Evolutionary conservation across 2,888 invertebrate genomes (phyloP).

Genomic region (Eilema caniola): DNA sequence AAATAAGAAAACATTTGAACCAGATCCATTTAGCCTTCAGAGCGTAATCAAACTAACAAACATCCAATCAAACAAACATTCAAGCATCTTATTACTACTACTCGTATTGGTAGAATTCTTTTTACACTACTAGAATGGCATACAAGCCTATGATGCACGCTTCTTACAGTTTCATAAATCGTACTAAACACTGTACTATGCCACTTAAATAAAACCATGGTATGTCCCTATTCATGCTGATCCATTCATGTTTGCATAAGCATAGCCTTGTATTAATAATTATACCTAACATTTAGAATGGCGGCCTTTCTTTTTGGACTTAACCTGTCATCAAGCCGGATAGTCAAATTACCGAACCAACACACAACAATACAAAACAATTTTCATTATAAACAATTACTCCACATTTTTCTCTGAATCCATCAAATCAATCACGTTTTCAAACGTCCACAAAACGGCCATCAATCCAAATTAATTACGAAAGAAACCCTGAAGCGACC

Average conservation of each 20-base stretch:
- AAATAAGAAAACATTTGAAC: too few species aligned
- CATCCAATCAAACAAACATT: too few species aligned
- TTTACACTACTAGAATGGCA: too few species aligned
- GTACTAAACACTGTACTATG: not conserved
- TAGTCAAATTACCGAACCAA: not conserved
- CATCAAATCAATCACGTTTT: slow-evolving; percentile 18
- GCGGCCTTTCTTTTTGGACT: not conserved
- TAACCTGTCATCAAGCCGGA: not conserved
- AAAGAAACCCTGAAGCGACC: slow-evolving; percentile 38
- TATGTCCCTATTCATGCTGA: not conserved
- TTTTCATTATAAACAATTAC: slow-evolving; percentile 22
- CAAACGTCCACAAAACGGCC: slow-evolving; percentile 23
- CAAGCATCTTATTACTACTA: too few species aligned
- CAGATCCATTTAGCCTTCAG: too few species aligned
- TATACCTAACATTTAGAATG: not conserved
- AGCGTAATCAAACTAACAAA: too few species aligned
- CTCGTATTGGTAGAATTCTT: too few species aligned
- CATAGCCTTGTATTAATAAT: too few species aligned
- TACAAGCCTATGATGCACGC: too few species aligned
- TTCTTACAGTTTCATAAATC: too few species aligned
- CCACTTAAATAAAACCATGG: not conserved
- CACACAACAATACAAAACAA: slow-evolving; percentile 2
- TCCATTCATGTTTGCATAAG: not conserved
- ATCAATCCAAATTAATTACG: slow-evolving; percentile 60
- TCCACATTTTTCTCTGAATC: slow-evolving; percentile 18